Evolutionary conservation across 2,797 vertebrate species (phyloP).

Genomic region (Lithobates pipiens): DNA sequence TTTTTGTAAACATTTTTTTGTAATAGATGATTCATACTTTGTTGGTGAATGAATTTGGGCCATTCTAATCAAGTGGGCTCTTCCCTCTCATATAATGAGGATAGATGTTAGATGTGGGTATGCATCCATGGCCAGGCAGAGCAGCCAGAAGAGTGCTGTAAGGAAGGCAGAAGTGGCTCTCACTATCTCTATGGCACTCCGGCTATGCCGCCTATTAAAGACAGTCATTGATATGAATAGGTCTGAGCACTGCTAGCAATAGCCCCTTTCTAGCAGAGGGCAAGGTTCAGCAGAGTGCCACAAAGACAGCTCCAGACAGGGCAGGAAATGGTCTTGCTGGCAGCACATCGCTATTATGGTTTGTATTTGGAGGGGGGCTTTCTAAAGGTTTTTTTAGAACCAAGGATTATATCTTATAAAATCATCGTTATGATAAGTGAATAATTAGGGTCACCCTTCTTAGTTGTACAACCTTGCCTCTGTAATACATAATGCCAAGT

Average conservation of each 20-base stretch:
- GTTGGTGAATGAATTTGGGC: too few relatives aligned
- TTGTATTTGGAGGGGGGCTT: neutral
- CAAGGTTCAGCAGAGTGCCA: slow-evolving; percentile 44
- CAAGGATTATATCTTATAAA: neutral
- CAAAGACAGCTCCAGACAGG: slow-evolving; percentile 17
- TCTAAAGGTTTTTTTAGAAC: too few relatives aligned
- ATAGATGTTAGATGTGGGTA: neutral
- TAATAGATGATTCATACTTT: too few relatives aligned
- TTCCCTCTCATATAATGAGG: too few relatives aligned
- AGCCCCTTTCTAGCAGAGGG: slow-evolving; percentile 40
- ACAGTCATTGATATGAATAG: slow-evolving; percentile 56
- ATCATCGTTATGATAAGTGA: neutral
- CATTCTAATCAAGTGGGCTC: neutral
- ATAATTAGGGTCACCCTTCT: neutral
- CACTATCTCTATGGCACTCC: slow-evolving; percentile 22
- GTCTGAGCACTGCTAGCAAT: slow-evolving; percentile 34
- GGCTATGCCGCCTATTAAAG: slow-evolving; percentile 29
- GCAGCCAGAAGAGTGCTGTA: neutral
- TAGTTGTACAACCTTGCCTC: neutral
- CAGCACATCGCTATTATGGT: neutral
- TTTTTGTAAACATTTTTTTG: too few relatives aligned
- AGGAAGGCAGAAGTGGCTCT: slow-evolving; percentile 13
- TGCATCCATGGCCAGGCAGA: neutral
- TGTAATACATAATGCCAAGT: neutral
- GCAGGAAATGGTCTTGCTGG: slow-evolving; percentile 3